These are phyloP conservation scores for Sciurus vulgaris DNA, from an alignment of 2,797 vertebrate species.

Conservation along the genomic window DNA sequence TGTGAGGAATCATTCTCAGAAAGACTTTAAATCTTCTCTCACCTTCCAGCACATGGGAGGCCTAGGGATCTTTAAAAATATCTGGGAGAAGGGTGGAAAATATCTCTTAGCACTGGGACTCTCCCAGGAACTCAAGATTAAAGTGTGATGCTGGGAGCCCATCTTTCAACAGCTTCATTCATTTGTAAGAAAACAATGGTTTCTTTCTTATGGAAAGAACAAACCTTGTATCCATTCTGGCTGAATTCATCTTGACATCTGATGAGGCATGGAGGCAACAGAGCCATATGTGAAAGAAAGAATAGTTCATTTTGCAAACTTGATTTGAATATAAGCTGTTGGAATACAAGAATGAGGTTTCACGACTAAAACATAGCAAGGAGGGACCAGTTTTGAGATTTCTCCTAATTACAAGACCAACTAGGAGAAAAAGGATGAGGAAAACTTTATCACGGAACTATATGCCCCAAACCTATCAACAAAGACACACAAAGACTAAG, in stretches of 20 bases:
- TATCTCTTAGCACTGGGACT: conserved; percentile 73
- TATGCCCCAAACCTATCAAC: neutral
- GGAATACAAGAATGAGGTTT: conserved; percentile 33
- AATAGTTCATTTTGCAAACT: conserved; percentile 47
- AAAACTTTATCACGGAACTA: conserved; percentile 29
- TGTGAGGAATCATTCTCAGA: conserved; percentile 62
- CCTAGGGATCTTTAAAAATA: conserved; percentile 72
- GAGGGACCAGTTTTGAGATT: neutral
- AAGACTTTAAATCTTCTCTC: conserved; percentile 79
- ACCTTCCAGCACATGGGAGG: conserved; percentile 81
- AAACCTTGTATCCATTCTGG: neutral
- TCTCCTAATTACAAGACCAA: conserved; percentile 10
- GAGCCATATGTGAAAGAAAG: conserved; percentile 52
- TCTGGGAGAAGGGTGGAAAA: conserved; percentile 75
- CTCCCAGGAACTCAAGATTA: conserved; percentile 80
- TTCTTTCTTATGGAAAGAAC: conserved; percentile 67
- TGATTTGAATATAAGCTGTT: conserved; percentile 48
- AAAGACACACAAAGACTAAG: conserved; percentile 42
- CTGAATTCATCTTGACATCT: conserved; percentile 59
- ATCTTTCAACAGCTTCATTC: conserved; percentile 80
- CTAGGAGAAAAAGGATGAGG: neutral
- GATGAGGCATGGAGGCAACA: neutral
- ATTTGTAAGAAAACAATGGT: conserved; percentile 74
- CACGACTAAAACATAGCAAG: neutral
- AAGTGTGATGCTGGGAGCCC: conserved; percentile 68